Percentiles rank a stretch among this genome's conserved stretches.
Evolutionary conservation across 2,113 vertebrate genomes (phyloP).

Genomic region (Tautogolabrus adspersus): DNA sequence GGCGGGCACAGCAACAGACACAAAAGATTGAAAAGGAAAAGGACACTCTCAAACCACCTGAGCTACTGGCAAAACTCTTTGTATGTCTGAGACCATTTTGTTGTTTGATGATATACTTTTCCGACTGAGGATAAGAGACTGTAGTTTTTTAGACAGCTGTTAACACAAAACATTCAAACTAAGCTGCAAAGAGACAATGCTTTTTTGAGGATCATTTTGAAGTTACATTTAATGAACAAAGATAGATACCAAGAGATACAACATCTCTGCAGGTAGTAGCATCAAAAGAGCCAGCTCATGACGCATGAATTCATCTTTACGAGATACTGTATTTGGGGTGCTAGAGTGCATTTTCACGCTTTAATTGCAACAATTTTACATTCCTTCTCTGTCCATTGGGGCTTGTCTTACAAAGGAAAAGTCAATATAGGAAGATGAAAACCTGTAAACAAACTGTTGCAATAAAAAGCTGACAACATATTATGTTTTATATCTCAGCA

Average conservation of each 20-base stretch:
- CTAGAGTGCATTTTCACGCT: neutral
- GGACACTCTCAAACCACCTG: slow-evolving; percentile 18
- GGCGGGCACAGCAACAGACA: neutral
- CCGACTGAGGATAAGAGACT: slow-evolving; percentile 3
- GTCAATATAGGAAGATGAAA: neutral
- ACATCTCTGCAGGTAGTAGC: slow-evolving; percentile 19
- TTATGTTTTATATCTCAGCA: neutral
- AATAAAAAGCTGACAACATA: no score
- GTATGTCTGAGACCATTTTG: slow-evolving; percentile 17
- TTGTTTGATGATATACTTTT: slow-evolving; percentile 36
- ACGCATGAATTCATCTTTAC: slow-evolving; percentile 10
- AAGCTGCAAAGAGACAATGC: slow-evolving; percentile 22
- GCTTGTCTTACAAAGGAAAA: neutral
- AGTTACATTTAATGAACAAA: slow-evolving; percentile 19
- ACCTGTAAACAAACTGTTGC: neutral
- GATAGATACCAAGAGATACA: neutral
- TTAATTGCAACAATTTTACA: slow-evolving; percentile 13
- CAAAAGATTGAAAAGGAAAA: slow-evolving; percentile 19
- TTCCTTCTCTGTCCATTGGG: neutral
- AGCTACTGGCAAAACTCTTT: slow-evolving; percentile 26
- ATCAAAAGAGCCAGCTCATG: neutral
- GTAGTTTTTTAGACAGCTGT: slow-evolving; percentile 26
- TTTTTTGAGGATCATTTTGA: slow-evolving; percentile 32
- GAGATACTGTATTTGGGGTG: neutral
- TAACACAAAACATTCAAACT: neutral